Evolutionary conservation across 2,888 invertebrate genomes (phyloP).

Genomic region (Yponomeuta cagnagella): DNA sequence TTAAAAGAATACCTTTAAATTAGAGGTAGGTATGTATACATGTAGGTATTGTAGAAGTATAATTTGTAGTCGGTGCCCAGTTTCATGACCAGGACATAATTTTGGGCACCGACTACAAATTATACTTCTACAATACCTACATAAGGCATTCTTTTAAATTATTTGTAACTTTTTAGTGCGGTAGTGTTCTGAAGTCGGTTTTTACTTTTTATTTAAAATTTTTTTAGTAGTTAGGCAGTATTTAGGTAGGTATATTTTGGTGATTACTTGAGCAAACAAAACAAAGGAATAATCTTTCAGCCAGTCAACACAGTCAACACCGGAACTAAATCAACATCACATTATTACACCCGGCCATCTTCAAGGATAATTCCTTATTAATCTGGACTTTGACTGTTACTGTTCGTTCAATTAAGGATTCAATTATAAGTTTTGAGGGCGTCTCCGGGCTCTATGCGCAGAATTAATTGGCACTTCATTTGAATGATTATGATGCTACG

Average conservation of each 20-base stretch:
- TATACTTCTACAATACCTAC: no score
- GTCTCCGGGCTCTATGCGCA: constrained; percentile 30
- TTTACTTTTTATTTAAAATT: no score
- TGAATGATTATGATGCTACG: constrained; percentile 2
- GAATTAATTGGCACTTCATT: constrained; percentile 42
- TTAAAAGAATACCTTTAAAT: no score
- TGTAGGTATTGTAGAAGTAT: no score
- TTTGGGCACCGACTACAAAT: no score
- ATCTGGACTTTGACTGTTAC: constrained; percentile 54
- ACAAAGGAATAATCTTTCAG: not conserved
- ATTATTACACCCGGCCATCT: constrained; percentile 3
- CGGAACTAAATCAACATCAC: constrained; percentile 2
- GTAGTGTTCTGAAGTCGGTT: no score
- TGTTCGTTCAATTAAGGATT: constrained; percentile 58
- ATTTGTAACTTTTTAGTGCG: no score
- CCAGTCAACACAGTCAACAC: not conserved
- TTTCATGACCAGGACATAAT: no score
- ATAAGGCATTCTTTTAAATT: no score
- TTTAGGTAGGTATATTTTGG: not conserved
- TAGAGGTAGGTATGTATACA: no score
- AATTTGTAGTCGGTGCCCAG: no score
- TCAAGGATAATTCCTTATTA: constrained; percentile 34
- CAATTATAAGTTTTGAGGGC: constrained; percentile 57
- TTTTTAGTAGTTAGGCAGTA: not conserved
- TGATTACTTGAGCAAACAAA: not conserved